These are phyloP conservation scores for Argentina silus DNA, from an alignment of 2,797 vertebrate genomes.

Conservation along the genomic window DNA sequence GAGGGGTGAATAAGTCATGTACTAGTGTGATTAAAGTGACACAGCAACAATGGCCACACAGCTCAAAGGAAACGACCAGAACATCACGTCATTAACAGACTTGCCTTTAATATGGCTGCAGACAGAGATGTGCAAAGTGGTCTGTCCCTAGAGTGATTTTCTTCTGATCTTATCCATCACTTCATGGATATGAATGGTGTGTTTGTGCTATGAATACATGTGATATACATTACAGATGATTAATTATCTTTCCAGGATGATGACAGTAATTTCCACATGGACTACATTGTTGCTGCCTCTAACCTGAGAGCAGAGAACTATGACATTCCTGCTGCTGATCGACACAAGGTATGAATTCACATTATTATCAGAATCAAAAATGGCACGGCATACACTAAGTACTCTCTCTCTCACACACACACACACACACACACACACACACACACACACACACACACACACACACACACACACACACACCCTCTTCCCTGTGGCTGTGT, in stretches of 20 bases:
- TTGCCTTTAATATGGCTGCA: slow-evolving; percentile 13
- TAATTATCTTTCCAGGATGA: slow-evolving; percentile 76
- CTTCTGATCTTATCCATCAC: background rate
- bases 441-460: slow-evolving; percentile 3
- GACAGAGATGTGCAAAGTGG: background rate
- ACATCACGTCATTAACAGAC: slow-evolving; percentile 16
- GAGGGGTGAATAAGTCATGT: slow-evolving; percentile 43
- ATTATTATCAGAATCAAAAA: background rate
- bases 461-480: background rate
- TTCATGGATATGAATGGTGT: too few species aligned
- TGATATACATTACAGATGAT: background rate
- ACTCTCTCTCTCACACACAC: slow-evolving; percentile 26
- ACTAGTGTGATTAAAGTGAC: slow-evolving; percentile 37
- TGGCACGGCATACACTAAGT: background rate
- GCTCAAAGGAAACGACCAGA: slow-evolving; percentile 23
- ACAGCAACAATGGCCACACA: slow-evolving; percentile 49
- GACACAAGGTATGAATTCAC: slow-evolving; percentile 72
- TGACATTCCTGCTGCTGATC: slow-evolving; percentile 76
- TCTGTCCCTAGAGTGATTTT: slow-evolving; percentile 6
- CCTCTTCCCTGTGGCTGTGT: background rate
- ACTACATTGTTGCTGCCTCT: slow-evolving; percentile 85
- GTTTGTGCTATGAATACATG: too few species aligned
- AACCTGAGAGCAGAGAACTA: slow-evolving; percentile 90
- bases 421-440: background rate
- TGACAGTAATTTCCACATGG: slow-evolving; percentile 82